phyloP scores from a whole-genome alignment of 2,113 vertebrate species.

The Petroica traversi region DNA sequence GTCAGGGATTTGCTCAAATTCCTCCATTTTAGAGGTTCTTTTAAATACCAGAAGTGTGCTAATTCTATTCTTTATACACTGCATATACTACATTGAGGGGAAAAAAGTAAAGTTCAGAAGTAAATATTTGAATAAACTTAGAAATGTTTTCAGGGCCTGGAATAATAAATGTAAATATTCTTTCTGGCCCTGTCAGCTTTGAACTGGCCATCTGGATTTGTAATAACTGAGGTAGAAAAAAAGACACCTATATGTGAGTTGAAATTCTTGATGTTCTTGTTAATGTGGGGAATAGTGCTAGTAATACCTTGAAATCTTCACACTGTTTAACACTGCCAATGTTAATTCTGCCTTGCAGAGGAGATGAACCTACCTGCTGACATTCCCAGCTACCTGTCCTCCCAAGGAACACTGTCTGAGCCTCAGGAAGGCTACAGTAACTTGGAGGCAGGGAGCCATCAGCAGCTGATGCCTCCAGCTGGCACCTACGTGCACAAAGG shows the following conservation, averaged over 20 bases:
- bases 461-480: conserved; percentile 94
- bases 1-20: neutral
- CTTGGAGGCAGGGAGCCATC: conserved; percentile 95
- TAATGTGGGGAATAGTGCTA: neutral
- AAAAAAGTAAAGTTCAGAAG: neutral
- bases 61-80: neutral
- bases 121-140: neutral
- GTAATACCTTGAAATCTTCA: neutral
- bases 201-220: neutral
- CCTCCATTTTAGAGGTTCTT: neutral
- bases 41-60: neutral
- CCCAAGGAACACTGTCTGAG: conserved; percentile 94
- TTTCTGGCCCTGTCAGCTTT: neutral
- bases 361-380: conserved; percentile 95
- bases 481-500: conserved; percentile 85
- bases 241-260: neutral
- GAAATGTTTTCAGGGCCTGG: neutral
- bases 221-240: neutral
- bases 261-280: neutral
- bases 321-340: neutral
- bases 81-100: neutral
- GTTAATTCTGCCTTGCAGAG: conserved; percentile 76
- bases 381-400: conserved; percentile 96
- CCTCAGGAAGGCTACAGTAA: conserved; percentile 95
- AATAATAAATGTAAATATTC: neutral